Evolutionary conservation across 2,888 invertebrate genomes (phyloP), one percentile per base, ranked within the genome.

Genomic region (Steinernema hermaphroditum): DNA sequence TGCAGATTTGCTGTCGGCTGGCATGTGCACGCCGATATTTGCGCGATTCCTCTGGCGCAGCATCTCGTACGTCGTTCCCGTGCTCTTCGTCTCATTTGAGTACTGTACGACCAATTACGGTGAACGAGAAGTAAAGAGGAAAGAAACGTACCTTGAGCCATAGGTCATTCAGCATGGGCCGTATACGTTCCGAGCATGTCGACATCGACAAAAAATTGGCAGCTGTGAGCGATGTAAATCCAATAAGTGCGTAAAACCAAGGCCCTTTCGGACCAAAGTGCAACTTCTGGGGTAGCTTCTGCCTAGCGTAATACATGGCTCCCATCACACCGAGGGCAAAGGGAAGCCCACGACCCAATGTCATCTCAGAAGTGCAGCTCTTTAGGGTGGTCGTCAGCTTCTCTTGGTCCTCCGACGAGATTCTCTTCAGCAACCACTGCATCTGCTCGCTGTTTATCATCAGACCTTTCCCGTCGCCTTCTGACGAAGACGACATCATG

Each of bases 211-310:
- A 32, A 2, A 82, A 32, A 73, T 82, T 83, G 32, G 80, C 75
- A 62, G 77, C 77, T 2, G 80, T 80, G 37, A 83, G 70, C 29
- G 82, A 77, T 0, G 78, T 80, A 22, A 83, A 72, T 41, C 83
- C 83, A 74, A 83, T 78, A 34, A 83, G 74, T 12, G 78, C 79
- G 75, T 83, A 83, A 74, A 83, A 83, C 82, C 82, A 83, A 12
- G 32, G 22, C 29, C 71, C 80, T 75, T 82, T 82, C 9, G 83
- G 83, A 19, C 83, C 83, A 71, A 83, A 82, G 72, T 81, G 82
- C 70, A 79, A 79, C 70, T 78, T 77, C 8, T 76, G 69, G 0
- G 83, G 83, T n/a, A 83, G 73, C 4, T 79, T 77, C 8, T 75
- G 74, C n/a, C 83, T 74, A 0, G 83, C 81, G 62, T 80, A 74